phyloP scores from a whole-genome alignment of 2,888 invertebrate genomes.

The Muschampia plurimacula region DNA sequence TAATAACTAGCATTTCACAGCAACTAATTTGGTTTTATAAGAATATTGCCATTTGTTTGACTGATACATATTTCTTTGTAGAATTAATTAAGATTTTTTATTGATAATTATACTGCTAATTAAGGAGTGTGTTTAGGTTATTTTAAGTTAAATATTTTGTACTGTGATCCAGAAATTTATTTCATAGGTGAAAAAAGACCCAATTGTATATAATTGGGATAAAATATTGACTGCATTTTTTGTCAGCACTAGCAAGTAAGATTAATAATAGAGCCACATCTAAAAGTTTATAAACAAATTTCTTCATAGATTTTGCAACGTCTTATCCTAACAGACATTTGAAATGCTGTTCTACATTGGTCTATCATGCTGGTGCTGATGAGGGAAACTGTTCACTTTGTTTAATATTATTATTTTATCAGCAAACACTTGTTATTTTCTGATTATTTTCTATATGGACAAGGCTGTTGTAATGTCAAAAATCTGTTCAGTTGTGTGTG shows the following conservation, averaged over 20 bases:
- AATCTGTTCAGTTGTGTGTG: neutral
- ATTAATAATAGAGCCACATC: neutral
- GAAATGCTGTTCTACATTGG: neutral
- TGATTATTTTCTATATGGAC: neutral
- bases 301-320: neutral
- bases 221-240: neutral
- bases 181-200: conserved; percentile 8
- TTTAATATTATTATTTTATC: neutral
- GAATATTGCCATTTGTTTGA: conserved; percentile 57
- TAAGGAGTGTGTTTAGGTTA: conserved; percentile 14
- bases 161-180: conserved; percentile 34
- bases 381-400: neutral
- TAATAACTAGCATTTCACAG: conserved; percentile 50
- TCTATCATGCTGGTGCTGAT: neutral
- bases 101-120: conserved; percentile 2
- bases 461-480: neutral
- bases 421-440: neutral
- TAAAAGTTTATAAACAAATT: neutral
- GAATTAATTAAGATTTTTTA: conserved; percentile 45
- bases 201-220: neutral
- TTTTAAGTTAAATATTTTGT: conserved; percentile 34
- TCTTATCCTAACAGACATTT: neutral
- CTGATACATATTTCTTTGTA: conserved; percentile 53
- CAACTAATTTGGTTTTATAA: conserved; percentile 34
- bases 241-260: neutral